A percentile compares a stretch with the other conserved stretches of the same genome.
These are phyloP conservation scores for Pseudococcus longispinus DNA, from an alignment of 2,888 invertebrate genomes.

Conservation along the genomic window DNA sequence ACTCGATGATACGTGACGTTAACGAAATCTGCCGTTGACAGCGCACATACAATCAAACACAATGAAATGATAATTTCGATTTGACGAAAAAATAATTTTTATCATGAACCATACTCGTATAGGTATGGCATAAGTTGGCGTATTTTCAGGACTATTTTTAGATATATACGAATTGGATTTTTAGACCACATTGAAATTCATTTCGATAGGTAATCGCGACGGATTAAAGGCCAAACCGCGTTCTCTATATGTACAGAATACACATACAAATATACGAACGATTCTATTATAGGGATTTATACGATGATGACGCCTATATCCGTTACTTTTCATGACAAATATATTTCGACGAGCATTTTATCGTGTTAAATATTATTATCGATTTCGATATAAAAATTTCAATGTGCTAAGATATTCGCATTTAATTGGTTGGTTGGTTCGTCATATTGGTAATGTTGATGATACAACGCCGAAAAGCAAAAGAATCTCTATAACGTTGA, in stretches of 20 bases:
- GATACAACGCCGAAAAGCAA: neutral
- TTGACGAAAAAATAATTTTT: slow-evolving; percentile 21
- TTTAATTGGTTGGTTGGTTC: neutral
- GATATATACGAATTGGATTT: neutral
- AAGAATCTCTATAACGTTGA: neutral
- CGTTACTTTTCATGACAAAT: neutral
- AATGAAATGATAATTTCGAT: slow-evolving; percentile 14
- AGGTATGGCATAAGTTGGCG: neutral
- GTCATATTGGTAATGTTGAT: neutral
- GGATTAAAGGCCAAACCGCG: neutral
- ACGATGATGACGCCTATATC: neutral
- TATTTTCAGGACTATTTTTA: neutral
- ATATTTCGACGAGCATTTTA: neutral
- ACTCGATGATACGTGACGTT: slow-evolving; percentile 39
- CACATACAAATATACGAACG: neutral
- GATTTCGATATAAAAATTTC: neutral
- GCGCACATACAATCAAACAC: slow-evolving; percentile 21
- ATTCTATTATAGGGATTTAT: neutral
- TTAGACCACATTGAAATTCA: neutral
- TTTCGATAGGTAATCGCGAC: neutral
- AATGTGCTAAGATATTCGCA: neutral
- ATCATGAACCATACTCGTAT: neutral
- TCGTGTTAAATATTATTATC: neutral
- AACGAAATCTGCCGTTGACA: slow-evolving; percentile 28
- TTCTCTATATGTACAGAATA: neutral